These are phyloP conservation scores for Abrostola tripartita DNA, from an alignment of 2,888 invertebrate genomes.

Conservation along the genomic window DNA sequence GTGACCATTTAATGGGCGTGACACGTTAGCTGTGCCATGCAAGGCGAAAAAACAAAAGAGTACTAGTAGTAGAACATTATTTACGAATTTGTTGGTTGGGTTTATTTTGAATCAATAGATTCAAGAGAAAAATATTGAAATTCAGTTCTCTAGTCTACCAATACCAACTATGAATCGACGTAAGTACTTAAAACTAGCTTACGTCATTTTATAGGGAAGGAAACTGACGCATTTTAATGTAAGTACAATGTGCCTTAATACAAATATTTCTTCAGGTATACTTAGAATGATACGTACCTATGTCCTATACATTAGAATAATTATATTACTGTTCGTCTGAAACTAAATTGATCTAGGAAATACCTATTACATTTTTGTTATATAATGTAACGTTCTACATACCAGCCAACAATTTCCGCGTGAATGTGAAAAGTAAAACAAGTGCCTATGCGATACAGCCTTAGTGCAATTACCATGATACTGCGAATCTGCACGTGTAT, in stretches of 20 bases:
- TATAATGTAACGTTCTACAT: not conserved
- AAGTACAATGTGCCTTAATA: not conserved
- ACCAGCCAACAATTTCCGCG: not conserved
- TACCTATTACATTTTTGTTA: not conserved
- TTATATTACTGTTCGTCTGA: no score
- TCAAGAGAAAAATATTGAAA: no score
- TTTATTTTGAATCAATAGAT: no score
- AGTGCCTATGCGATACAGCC: not conserved
- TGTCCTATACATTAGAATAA: not conserved
- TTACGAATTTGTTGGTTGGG: no score
- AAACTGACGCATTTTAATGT: slow-evolving; percentile 36
- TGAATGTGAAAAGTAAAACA: not conserved
- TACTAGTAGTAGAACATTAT: no score
- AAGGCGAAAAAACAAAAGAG: no score
- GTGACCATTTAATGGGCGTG: no score
- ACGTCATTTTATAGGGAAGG: slow-evolving; percentile 47
- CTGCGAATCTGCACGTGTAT: slow-evolving; percentile 32
- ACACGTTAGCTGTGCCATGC: no score
- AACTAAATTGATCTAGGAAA: not conserved
- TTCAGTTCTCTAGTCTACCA: not conserved
- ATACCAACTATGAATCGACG: slow-evolving; percentile 45
- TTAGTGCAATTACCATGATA: slow-evolving; percentile 29
- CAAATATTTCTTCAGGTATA: slow-evolving; percentile 2
- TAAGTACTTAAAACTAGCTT: slow-evolving; percentile 19
- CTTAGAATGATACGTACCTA: not conserved